Percentiles rank a stretch among this genome's conserved stretches.
These are phyloP conservation scores for Bubo bubo DNA, from an alignment of 2,113 vertebrate species.

Conservation along the genomic window DNA sequence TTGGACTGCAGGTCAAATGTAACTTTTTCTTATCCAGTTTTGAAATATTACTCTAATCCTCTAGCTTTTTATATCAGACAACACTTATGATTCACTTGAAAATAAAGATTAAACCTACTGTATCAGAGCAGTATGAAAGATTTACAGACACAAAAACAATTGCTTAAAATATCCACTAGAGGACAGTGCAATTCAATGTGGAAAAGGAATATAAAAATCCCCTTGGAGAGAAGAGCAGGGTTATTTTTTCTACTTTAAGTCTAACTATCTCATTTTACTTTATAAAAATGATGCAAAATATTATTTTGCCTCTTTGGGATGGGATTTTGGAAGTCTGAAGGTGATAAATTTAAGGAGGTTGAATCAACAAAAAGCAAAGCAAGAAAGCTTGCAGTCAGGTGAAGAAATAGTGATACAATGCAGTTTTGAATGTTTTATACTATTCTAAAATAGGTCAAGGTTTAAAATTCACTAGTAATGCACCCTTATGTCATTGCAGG, in stretches of 20 bases:
- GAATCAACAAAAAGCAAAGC: constrained; percentile 43
- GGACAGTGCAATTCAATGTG: constrained; percentile 85
- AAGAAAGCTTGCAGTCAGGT: not conserved
- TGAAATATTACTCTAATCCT: constrained; percentile 17
- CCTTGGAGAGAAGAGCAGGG: not conserved
- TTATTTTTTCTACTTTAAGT: constrained; percentile 59
- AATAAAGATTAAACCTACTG: constrained; percentile 25
- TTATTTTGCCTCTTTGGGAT: constrained; percentile 34
- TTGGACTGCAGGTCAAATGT: not conserved
- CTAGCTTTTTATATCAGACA: not conserved
- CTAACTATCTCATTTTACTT: not conserved
- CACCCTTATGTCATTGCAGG: not conserved
- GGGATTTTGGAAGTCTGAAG: constrained; percentile 45
- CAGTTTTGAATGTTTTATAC: not conserved
- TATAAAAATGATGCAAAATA: constrained; percentile 32
- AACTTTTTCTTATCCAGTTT: not conserved
- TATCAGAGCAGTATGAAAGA: not conserved
- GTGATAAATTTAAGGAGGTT: constrained; percentile 22
- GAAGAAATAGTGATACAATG: not conserved
- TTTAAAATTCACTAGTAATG: not conserved
- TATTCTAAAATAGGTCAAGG: not conserved
- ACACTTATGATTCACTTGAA: not conserved
- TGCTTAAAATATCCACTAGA: constrained; percentile 79
- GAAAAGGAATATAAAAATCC: constrained; percentile 43
- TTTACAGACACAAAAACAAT: not conserved